Evolutionary conservation across 2,797 vertebrate species (phyloP).

Genomic region (Falco peregrinus): DNA sequence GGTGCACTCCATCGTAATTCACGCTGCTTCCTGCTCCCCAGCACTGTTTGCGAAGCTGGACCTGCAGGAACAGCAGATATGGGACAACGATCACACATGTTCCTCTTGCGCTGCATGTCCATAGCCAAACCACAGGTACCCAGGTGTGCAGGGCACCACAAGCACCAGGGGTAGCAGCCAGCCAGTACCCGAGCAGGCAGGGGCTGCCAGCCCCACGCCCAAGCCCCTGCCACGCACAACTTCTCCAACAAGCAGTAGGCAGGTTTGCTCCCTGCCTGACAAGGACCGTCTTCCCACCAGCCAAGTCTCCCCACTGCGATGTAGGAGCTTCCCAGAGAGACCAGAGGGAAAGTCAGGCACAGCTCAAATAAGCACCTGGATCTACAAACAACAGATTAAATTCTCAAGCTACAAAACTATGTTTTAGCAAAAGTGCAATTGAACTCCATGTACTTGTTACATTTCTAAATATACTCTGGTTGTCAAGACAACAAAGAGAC

Average conservation of each 20-base stretch:
- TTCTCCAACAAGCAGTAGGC: not conserved
- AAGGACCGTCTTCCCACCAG: not conserved
- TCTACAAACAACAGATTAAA: constrained; percentile 80
- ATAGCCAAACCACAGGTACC: not conserved
- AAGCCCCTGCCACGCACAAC: not conserved
- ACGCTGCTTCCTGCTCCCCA: not conserved
- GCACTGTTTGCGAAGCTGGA: not conserved
- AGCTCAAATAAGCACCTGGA: constrained; percentile 74
- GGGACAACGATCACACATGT: rapidly evolving
- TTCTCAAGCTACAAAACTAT: constrained; percentile 80
- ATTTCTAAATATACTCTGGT: constrained; percentile 86
- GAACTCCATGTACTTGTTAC: constrained; percentile 85
- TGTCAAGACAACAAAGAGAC: constrained; percentile 85
- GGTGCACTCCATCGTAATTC: not conserved
- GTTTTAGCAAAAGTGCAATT: constrained; percentile 83
- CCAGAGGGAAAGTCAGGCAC: not conserved
- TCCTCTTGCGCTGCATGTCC: not conserved
- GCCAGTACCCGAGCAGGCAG: rapidly evolving
- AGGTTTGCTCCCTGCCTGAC: not conserved
- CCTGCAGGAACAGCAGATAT: not conserved
- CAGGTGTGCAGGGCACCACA: not conserved
- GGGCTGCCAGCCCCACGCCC: not conserved
- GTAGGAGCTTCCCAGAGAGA: not conserved
- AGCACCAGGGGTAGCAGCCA: not conserved
- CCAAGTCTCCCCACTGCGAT: not conserved